These are phyloP conservation scores for Ramphastos sulfuratus DNA, from an alignment of 2,113 vertebrate species.

Conservation along the genomic window DNA sequence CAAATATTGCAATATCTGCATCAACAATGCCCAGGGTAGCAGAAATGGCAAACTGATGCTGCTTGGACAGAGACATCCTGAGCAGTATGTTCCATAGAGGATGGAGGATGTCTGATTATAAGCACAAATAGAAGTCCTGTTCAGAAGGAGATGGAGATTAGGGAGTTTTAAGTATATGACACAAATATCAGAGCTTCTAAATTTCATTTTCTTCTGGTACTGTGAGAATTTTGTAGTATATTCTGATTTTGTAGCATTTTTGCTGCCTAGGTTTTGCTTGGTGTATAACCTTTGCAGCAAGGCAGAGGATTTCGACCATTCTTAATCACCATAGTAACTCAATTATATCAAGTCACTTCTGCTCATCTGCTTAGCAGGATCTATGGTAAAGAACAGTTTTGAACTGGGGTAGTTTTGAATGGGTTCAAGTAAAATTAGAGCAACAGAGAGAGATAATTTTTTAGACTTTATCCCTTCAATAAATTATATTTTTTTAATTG, in stretches of 20 bases:
- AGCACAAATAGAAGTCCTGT: not conserved
- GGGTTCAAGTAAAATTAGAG: not conserved
- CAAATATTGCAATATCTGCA: not conserved
- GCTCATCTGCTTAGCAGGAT: not conserved
- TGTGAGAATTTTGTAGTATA: not conserved
- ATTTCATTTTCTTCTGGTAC: not conserved
- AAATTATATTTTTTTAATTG: not conserved
- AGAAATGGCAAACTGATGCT: not conserved
- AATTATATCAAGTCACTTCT: not conserved
- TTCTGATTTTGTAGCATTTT: not conserved
- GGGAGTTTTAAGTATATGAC: accelerated
- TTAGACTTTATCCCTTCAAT: not conserved
- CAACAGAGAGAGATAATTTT: not conserved
- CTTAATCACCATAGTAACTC: not conserved
- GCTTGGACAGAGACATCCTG: not conserved
- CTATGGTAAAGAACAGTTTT: not conserved
- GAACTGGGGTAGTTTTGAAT: not conserved
- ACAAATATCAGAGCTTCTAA: not conserved
- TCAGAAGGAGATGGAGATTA: not conserved
- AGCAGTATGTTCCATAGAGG: not conserved
- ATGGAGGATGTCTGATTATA: not conserved
- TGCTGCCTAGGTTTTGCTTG: not conserved
- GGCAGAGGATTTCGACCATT: not conserved
- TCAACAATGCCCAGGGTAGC: not conserved
- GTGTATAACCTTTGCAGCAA: not conserved